These are phyloP conservation scores for Chrysoperla carnea DNA, from an alignment of 1,140 invertebrate species.

Conservation along the genomic window DNA sequence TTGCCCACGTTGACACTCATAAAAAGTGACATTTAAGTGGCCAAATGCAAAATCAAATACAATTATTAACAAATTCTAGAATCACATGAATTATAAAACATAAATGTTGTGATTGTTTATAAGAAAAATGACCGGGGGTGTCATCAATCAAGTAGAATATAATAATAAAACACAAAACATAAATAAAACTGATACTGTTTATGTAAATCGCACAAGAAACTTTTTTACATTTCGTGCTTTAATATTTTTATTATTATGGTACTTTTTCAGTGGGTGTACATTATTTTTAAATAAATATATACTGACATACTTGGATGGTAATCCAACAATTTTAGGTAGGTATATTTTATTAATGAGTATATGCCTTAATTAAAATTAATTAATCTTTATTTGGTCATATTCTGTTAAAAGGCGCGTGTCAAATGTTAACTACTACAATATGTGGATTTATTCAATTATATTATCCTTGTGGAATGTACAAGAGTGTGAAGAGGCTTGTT, in stretches of 20 bases:
- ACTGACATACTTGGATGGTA: constrained; percentile 55
- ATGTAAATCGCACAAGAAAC: constrained; percentile 23
- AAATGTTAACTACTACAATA: constrained; percentile 61
- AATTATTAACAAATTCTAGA: no score
- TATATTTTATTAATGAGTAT: constrained; percentile 1
- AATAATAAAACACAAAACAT: background rate
- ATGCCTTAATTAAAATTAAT: background rate
- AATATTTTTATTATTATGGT: constrained; percentile 54
- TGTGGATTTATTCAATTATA: constrained; percentile 65
- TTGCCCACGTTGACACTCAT: no score
- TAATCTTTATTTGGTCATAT: background rate
- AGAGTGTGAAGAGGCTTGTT: constrained; percentile 34
- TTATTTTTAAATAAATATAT: constrained; percentile 76
- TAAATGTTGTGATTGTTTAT: no score
- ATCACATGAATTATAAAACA: no score
- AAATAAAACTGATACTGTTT: background rate
- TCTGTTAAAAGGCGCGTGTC: constrained; percentile 36
- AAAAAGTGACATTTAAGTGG: no score
- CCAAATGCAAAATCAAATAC: no score
- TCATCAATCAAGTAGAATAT: no score
- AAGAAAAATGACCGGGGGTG: no score
- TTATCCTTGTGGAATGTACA: constrained; percentile 56
- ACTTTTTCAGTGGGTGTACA: constrained; percentile 60
- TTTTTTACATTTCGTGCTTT: constrained; percentile 44
- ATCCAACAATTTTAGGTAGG: constrained; percentile 61